These are phyloP conservation scores for Tethya wilhelma DNA, from an alignment of 37 sponge, comb jelly and placozoan genomes.

Conservation along the genomic window DNA sequence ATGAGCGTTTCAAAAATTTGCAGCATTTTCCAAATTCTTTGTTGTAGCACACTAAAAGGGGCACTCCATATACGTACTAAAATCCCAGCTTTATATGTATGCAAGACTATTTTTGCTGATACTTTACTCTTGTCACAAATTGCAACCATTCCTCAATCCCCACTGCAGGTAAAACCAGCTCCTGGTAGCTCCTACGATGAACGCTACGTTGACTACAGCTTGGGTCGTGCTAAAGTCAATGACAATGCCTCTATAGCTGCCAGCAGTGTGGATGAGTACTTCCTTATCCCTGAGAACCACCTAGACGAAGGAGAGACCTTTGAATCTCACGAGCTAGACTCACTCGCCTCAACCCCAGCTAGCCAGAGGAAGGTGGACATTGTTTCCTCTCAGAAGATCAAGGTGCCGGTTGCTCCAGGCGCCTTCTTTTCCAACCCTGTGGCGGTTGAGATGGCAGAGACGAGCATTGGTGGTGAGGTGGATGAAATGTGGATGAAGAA, in stretches of 20 bases:
- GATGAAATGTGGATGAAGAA: too few species aligned
- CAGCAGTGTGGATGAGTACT: conserved; percentile 15
- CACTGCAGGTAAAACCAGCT: too few species aligned
- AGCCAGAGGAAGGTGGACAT: conserved; percentile 15
- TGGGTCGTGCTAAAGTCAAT: too few species aligned
- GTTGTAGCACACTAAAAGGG: too few species aligned
- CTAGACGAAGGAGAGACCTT: neutral
- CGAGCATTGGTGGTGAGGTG: too few species aligned
- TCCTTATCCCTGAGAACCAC: neutral
- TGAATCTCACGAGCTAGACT: conserved; percentile 14
- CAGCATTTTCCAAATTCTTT: too few species aligned
- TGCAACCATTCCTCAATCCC: too few species aligned
- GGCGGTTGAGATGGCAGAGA: neutral
- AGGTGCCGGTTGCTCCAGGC: neutral
- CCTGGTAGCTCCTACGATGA: too few species aligned
- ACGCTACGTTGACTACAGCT: too few species aligned
- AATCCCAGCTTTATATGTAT: neutral
- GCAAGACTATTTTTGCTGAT: neutral
- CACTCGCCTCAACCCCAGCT: neutral
- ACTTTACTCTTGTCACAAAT: too few species aligned
- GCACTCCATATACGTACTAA: too few species aligned
- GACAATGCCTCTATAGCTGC: neutral
- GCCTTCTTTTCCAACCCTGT: conserved; percentile 2
- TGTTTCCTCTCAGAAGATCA: neutral
- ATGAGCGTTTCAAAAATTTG: too few species aligned